A percentile compares a stretch with the other conserved stretches of the same genome.
Evolutionary conservation across 2,888 invertebrate species (phyloP).

Genomic region (Pandemis heparana): DNA sequence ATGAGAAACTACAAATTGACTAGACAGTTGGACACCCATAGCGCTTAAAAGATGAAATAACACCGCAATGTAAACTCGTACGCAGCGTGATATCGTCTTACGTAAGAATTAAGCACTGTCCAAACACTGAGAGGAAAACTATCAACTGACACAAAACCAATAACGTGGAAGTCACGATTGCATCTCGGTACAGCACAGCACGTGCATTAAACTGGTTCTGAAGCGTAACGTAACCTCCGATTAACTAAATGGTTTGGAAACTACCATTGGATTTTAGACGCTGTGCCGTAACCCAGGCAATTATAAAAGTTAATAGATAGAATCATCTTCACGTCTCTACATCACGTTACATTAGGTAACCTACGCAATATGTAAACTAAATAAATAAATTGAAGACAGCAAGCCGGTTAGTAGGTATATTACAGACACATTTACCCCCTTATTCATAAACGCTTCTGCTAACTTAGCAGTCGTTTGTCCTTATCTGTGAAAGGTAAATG

Average conservation of each 20-base stretch:
- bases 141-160: constrained; percentile 48
- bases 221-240: constrained; percentile 43
- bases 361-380: neutral
- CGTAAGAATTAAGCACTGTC: constrained; percentile 39
- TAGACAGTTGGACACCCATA: neutral
- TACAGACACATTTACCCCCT: too few relatives aligned
- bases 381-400: neutral
- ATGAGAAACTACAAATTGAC: neutral
- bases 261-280: constrained; percentile 22
- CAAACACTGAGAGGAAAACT: constrained; percentile 33
- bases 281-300: constrained; percentile 20
- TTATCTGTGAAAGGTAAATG: too few relatives aligned
- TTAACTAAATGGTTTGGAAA: constrained; percentile 27
- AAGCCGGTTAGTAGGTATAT: too few relatives aligned
- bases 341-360: neutral
- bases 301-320: constrained; percentile 30
- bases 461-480: too few relatives aligned
- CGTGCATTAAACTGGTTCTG: constrained; percentile 57
- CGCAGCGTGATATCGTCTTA: constrained; percentile 28
- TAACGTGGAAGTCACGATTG: constrained; percentile 71
- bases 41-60: neutral
- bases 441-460: too few relatives aligned
- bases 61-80: neutral
- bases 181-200: constrained; percentile 60
- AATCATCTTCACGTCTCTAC: constrained; percentile 19